A percentile compares a stretch with the other conserved stretches of the same genome.
Evolutionary conservation across 64 coral and sea anemone genomes (phyloP).

Genomic region (Trachythela sp.): DNA sequence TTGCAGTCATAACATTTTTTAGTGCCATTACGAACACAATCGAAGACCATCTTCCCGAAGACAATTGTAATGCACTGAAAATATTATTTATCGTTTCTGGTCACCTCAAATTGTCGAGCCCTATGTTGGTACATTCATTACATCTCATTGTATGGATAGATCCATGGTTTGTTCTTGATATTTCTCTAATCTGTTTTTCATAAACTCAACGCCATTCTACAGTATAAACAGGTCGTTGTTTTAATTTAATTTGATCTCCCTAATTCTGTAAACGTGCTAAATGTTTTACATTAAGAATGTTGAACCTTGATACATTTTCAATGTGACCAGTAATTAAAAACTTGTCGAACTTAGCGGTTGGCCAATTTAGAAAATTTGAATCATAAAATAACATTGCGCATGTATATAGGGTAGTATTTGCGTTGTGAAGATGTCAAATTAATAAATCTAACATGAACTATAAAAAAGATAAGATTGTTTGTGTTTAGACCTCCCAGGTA

Average conservation of each 20-base stretch:
- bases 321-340: slow-evolving; percentile 10
- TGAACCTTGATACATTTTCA: background rate
- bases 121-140: too few species aligned
- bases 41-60: background rate
- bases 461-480: slow-evolving; percentile 20
- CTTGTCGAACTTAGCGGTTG: background rate
- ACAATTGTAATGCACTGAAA: background rate
- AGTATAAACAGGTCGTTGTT: slow-evolving; percentile 27
- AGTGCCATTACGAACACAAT: too few species aligned
- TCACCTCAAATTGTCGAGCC: background rate
- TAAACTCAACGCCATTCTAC: slow-evolving; percentile 21
- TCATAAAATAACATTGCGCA: background rate
- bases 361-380: background rate
- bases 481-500: slow-evolving; percentile 29
- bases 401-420: background rate
- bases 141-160: too few species aligned
- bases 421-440: background rate
- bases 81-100: background rate
- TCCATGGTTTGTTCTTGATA: background rate
- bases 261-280: slow-evolving; percentile 26
- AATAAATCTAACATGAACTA: slow-evolving; percentile 22
- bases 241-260: slow-evolving; percentile 25
- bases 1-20: background rate
- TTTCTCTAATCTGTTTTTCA: slow-evolving; percentile 6
- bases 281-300: slow-evolving; percentile 24